Base-by-base conservation (phyloP, 2,797 vertebrate genomes). In the Mormyrops attenuatus region DNA sequence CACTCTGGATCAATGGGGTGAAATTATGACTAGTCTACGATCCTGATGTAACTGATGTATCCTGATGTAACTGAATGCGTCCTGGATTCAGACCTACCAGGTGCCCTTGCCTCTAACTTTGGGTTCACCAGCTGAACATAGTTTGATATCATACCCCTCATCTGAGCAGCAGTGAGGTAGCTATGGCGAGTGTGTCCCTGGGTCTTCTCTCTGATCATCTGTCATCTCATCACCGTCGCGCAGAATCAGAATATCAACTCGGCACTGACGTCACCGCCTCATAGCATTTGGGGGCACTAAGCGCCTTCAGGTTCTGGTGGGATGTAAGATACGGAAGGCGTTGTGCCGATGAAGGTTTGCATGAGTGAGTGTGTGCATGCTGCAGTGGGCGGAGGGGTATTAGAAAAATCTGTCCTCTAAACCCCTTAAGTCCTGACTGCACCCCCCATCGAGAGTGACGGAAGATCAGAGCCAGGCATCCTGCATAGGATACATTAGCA, bases 231-330 rank as follows among this genome's bases (percentile, higher is more conserved):
- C 60, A 66, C 4, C 22, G 22, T 66, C 9, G 26, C 22, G 63
- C 4, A 20, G 69, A 6, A 77, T 41, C 11, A 38, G 66, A 38
- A 73, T 3, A 63, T 63, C 66, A 73, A 13, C 69, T 88, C 63
- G 90, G 93, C 92, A 93, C 92, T 95, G 92, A 94, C 92, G 94
- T 92, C 90, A 89, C 92, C 93, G 92, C 89, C 88, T 92, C 63
- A 90, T 93, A 93, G 93, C 94, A 94, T 95, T 94, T 94, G 93
- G 93, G 92, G 94, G 95, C 93, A 92, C 92, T 94, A 92, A 93
- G 92, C 89, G 90, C 93, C 92, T 93, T 89, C 92, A 94, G 94
- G 94, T 92, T 92, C 89, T 91, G 92, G 90, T 92, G 92, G 94
- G 92, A 91, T 90, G 63, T 30, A 30, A 92, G 94, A 95, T 95